Evolutionary conservation across 2,113 vertebrate species (phyloP).

Genomic region (Ibidorhyncha struthersii): DNA sequence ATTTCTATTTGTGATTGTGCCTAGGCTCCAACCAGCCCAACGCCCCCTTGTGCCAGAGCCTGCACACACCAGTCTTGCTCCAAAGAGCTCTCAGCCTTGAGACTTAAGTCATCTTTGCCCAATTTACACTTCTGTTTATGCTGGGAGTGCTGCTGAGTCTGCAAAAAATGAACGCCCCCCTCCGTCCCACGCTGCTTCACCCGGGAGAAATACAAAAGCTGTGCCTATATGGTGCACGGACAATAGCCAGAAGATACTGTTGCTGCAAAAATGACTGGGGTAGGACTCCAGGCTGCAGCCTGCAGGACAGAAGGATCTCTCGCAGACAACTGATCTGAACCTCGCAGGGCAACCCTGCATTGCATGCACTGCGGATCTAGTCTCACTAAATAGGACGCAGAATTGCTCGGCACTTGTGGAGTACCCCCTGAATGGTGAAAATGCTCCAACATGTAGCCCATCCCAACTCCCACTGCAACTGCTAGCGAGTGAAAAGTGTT

Average conservation of each 20-base stretch:
- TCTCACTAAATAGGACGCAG: not conserved
- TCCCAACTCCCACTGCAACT: not conserved
- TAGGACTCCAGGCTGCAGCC: not conserved
- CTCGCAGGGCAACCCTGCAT: not conserved
- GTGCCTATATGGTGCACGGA: no score
- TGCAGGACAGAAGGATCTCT: not conserved
- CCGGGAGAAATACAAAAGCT: not conserved
- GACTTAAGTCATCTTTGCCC: not conserved
- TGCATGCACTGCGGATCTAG: fast-evolving
- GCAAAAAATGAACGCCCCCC: not conserved
- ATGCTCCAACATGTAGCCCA: fast-evolving
- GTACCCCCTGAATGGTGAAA: fast-evolving
- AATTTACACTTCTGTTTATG: not conserved
- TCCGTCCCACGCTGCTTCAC: not conserved
- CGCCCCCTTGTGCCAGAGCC: not conserved
- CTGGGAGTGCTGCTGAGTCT: not conserved
- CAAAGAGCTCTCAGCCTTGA: not conserved
- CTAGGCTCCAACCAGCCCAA: not conserved
- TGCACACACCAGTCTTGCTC: not conserved
- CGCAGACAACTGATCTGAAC: not conserved
- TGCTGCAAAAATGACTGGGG: not conserved
- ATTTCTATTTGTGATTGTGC: not conserved
- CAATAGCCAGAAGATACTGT: not conserved
- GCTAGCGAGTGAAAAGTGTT: not conserved
- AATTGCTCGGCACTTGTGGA: not conserved